These are phyloP conservation scores for Aplysina aerophoba DNA, from an alignment of 37 sponge, comb jelly and placozoan genomes.

Conservation along the genomic window DNA sequence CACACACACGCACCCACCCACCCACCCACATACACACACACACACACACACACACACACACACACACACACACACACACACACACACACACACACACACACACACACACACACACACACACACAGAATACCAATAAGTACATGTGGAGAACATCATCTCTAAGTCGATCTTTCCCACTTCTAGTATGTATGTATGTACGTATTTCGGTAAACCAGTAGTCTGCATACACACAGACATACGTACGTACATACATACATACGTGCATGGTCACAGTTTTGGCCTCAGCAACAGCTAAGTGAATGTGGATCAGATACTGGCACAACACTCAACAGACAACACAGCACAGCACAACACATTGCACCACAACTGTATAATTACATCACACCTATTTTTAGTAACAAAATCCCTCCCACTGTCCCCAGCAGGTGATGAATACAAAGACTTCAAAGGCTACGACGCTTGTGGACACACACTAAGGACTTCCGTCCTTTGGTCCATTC, in stretches of 20 bases:
- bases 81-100: slow-evolving; percentile 20
- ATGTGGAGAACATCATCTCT: no score
- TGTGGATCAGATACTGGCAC: no score
- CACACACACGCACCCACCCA: not conserved
- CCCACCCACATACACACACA: not conserved
- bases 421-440: no score
- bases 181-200: not conserved
- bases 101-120: slow-evolving; percentile 23
- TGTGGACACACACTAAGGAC: no score
- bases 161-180: no score
- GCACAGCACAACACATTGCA: slow-evolving; percentile 51
- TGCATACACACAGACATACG: not conserved
- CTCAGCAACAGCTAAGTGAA: no score
- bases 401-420: no score
- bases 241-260: slow-evolving; percentile 4
- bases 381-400: slow-evolving; percentile 74
- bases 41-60: no score
- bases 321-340: not conserved
- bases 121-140: slow-evolving; percentile 20
- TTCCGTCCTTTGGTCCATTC: no score
- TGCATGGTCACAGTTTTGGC: no score
- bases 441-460: no score
- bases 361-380: slow-evolving; percentile 92
- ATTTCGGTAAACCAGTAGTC: not conserved
- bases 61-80: not conserved